Base-by-base conservation (phyloP, 1,140 invertebrate genomes). In the Muscidifurax raptorellus region DNA sequence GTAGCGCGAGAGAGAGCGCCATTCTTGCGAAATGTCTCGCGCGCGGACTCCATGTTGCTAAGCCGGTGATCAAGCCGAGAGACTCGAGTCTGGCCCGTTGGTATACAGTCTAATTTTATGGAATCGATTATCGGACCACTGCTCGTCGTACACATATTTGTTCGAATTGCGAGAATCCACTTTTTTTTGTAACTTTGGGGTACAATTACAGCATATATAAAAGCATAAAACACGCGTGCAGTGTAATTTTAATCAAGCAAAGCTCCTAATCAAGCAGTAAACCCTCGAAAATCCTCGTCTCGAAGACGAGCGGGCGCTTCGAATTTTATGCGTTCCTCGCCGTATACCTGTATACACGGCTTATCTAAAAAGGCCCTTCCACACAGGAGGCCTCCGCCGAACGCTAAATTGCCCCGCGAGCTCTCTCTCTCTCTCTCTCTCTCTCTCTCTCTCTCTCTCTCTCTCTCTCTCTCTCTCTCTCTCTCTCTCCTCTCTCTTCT, bases 21-120 rank as follows among this genome's bases (percentile, higher is more conserved):
- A 83, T 83, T 77, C 82, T 83, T 83, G 82, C 75, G 82, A 83
- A 83, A 83, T 59, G 25, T 82, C 67, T 59, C 4, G 67, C 44
- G 67, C 12, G 44, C 69, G 69, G 80, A 74, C 40, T 81, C 72
- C 52, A 76, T 82, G 80, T 82, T 82, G 80, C 72, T 32, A 82
- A 52, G 85, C 59, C 30, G 66, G 32, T 74, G 79, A 86, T 84
- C 77, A 88, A 87, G 84, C 84, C 76, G 47, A 52, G 47, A 52
- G 18, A 15, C 13, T 52, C 15, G 7, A 40, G 36, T 40, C 18
- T 52, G 47, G 18, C 36, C 36, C 10, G 36, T 40, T 40, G n/a
- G n/a, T n/a, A 9, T 40, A 40, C 36, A 47, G 44, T 47, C 44
- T 18, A 13, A 47, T 13, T 15, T 15, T 47, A 15, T 47, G 4